Base-by-base conservation (phyloP, 2,797 vertebrate genomes). In the Malacoraja senta region DNA sequence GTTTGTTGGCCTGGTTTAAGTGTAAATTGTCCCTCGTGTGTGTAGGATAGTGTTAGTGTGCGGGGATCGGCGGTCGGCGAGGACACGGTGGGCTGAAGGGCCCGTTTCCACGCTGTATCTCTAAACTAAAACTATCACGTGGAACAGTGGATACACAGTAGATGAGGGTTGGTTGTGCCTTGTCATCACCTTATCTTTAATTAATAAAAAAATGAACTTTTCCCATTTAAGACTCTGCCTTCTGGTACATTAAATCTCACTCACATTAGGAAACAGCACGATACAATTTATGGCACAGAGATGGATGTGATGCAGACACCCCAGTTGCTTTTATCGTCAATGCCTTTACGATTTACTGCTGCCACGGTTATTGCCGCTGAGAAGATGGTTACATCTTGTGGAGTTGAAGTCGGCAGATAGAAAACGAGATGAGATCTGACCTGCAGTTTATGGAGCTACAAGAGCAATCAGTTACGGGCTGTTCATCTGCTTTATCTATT, bases 161-260 rank as follows among this genome's bases (percentile, higher is more conserved):
- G 44, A 53, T 6, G 44, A 53, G 44, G 44, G 44, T 53, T 3
- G 44, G 44, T 53, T 53, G 44, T 53, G 44, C 44, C 88, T 38
- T 92, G 21, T 74, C 71, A 29, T 74, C 68, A 29, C 74, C 13
- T 91, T 91, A 74, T 74, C 38, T 91, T 92, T 76, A 76, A 53
- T 76, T 76, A 3, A 58, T 74, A 29, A 35, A 21, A 21, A 53
- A 17, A 10, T 38, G 44, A 53, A 53, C 2, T n/a, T 92, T 68
- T 76, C 19, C 19, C 58, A 24, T 76, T 53, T 76, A 44, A 29
- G 72, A 53, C 15, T 35, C 38, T n/a, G 13, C 12, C 26, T 92
- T 92, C 90, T 76, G 71, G 24, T 92, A 58, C 38, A 76, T 92
- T 72, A 92, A 92, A 74, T 92, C 17, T 58, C 90, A n/a, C 26